Conservation (phyloP, 2,797 vertebrate genomes). For the Prionace glauca region DNA sequence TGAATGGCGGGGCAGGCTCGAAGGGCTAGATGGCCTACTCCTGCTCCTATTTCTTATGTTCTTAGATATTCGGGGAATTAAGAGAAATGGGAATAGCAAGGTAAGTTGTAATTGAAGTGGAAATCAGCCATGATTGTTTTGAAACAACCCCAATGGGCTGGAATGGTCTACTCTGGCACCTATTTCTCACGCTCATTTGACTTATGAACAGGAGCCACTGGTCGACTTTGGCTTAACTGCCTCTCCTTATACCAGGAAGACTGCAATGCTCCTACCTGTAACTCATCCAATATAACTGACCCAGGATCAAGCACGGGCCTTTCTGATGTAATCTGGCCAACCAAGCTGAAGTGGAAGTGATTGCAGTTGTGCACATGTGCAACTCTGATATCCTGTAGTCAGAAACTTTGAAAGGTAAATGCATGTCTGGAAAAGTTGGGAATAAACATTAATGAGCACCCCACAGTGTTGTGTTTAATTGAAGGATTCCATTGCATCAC, state of each 20-base stretch:
- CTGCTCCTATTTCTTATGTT: no score
- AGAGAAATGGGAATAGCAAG: no score
- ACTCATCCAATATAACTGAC: neutral
- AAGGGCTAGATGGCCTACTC: no score
- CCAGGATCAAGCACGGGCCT: neutral
- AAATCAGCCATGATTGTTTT: no score
- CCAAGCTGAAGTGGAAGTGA: neutral
- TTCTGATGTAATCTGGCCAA: neutral
- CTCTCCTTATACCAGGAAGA: neutral
- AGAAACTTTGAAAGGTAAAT: neutral
- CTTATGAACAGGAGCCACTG: neutral
- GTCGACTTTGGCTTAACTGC: neutral
- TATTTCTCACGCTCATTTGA: neutral
- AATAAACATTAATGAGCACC: constrained; percentile 4
- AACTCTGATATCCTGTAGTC: neutral
- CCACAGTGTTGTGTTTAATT: neutral
- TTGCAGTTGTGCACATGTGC: neutral
- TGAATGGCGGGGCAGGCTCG: no score
- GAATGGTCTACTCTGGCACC: no score
- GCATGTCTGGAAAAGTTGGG: neutral
- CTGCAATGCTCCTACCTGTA: neutral
- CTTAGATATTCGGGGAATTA: no score
- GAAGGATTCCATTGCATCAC: neutral
- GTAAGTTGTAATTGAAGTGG: no score
- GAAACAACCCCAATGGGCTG: no score